Evolutionary conservation across 2,888 invertebrate genomes (phyloP).

Genomic region (Cosmopolites sordidus): DNA sequence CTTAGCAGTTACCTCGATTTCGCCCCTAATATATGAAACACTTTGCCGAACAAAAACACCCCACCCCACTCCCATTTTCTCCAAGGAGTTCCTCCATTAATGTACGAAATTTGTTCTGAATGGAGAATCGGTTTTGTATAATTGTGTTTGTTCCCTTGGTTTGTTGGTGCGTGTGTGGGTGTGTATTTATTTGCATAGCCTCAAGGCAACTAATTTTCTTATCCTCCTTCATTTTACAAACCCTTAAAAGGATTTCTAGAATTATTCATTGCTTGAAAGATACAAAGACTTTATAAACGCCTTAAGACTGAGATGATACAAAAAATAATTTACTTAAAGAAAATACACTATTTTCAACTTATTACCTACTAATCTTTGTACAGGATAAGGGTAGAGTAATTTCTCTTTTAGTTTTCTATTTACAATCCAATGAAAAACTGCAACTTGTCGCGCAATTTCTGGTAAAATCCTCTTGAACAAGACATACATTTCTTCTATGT

Average conservation of each 20-base stretch:
- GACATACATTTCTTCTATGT: too few species aligned
- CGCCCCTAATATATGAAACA: conserved; percentile 1
- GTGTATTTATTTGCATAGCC: neutral
- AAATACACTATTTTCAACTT: too few species aligned
- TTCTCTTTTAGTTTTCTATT: too few species aligned
- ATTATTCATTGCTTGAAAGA: too few species aligned
- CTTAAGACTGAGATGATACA: too few species aligned
- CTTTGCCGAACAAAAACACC: neutral
- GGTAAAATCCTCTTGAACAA: too few species aligned
- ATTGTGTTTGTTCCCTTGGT: neutral
- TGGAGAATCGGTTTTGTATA: conserved; percentile 1
- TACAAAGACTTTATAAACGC: too few species aligned
- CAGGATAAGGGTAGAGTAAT: too few species aligned
- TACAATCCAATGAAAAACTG: too few species aligned
- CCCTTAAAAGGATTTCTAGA: neutral
- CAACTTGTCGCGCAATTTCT: too few species aligned
- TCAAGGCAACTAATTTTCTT: neutral
- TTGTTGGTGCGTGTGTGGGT: neutral
- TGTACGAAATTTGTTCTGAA: conserved; percentile 3
- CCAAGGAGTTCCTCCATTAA: conserved; percentile 3
- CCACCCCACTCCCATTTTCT: neutral
- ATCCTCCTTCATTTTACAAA: neutral
- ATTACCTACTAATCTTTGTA: too few species aligned
- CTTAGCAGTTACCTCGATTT: neutral
- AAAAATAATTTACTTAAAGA: too few species aligned